Base-by-base conservation (phyloP, 2,113 vertebrate species). In the Xenus cinereus region DNA sequence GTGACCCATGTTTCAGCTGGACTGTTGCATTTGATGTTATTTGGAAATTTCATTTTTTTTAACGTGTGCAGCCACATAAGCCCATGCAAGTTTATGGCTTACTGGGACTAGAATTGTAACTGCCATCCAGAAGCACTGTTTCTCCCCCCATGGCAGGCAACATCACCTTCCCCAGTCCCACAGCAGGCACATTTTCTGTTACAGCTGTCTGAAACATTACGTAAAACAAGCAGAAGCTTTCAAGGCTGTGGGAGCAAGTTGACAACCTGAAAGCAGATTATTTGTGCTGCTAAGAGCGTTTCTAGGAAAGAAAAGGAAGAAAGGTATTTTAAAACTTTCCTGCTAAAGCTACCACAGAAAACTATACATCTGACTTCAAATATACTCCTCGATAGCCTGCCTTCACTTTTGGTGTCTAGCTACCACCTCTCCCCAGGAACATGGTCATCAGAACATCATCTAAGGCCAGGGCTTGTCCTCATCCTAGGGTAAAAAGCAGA, bases 91-190 rank as follows among this genome's bases (percentile, higher is more conserved):
- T 13, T 83, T 56, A 28, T 14, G 75, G 16, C 12, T 80, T 62
- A 50, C 22, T 59, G 26, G 33, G 46, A 84, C 54, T 37, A 77
- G 60, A 57, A 77, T 2, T 32, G 16, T 39, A 59, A 63, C 23
- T 87, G 15, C 23, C 30, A 81, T 8, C 9, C 74, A 81, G 73
- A 72, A 73, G 33, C 41, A 63, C 12, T 41, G 21, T 4, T 75
- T 57, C 69, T 16, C 32, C 21, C 27, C 50, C 43, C 6, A 6
- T 0, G 22, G 59, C 6, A 76, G n/a, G 35, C 0, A 1, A 73
- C 33, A 46, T 32, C n/a, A 56, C 7, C 21, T 27, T 79, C 21
- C 67, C 12, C 51, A 68, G 80, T 30, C 32, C 22, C 17, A 46
- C 5, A 46, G 53, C 45, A 37, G 57, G 26, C 53, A 33, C 14